phyloP scores from a whole-genome alignment of 2,797 vertebrate species.

The Glossophaga mutica region DNA sequence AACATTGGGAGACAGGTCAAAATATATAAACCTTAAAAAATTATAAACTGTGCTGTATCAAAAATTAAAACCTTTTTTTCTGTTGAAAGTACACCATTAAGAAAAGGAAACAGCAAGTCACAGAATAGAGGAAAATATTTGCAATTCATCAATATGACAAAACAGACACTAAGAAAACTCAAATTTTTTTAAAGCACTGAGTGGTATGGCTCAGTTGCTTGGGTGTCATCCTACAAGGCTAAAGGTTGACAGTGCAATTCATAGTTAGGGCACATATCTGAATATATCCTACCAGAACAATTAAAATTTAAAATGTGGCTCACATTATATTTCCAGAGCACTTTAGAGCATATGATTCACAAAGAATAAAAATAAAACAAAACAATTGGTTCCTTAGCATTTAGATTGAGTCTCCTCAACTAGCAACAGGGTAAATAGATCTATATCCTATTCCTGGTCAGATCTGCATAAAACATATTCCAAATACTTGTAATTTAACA shows the following conservation, averaged over 20 bases:
- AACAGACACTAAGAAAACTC: neutral
- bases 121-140: neutral
- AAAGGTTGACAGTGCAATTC: no score
- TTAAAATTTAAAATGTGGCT: neutral
- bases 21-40: neutral
- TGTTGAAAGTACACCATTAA: neutral
- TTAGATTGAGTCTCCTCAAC: neutral
- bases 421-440: neutral
- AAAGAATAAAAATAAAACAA: neutral
- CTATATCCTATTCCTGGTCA: neutral
- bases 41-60: neutral
- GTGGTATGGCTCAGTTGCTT: no score
- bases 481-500: neutral
- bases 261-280: neutral
- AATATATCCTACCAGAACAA: neutral
- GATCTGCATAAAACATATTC: neutral
- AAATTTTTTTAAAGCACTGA: neutral
- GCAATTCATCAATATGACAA: neutral
- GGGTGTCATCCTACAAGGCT: no score
- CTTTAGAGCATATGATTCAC: neutral
- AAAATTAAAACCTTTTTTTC: neutral
- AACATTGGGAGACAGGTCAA: neutral
- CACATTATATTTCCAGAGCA: neutral
- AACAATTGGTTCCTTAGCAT: neutral
- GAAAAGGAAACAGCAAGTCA: neutral